Base-by-base conservation (phyloP, 2,113 vertebrate species). In the Crocuta crocuta region DNA sequence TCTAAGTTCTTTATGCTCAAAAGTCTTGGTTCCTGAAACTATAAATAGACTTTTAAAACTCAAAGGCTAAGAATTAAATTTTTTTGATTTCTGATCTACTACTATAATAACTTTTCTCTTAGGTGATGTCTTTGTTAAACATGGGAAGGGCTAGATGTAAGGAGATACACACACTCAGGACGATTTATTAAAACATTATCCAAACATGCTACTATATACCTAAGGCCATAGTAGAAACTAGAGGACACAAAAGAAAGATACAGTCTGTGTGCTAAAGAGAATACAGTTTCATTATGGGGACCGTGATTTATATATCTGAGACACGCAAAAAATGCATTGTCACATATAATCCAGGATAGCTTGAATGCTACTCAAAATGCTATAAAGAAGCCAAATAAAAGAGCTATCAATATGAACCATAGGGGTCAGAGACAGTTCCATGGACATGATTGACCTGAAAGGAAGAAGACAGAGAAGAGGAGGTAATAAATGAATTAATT, bases 401-500 rank as follows among this genome's bases (percentile, higher is more conserved):
- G 13, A 48, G 31, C 55, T 93, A 96, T 89, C 50, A 86, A n/a
- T 74, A 93, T 91, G 82, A 97, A 80, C n/a, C 71, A 86, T 1
- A 78, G 61, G 5, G 45, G 28, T 97, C 71, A 96, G 61, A 93
- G 33, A 76, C 15, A 87, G 45, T 90, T 93, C 43, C 63, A 80
- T 76, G 73, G 48, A 91, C 84, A 93, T 81, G 71, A 97, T 1
- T 92, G 71, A 87, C 35, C 31, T 66, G 58, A 94, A 93, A 94
- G 43, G 31, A 94, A 86, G 35, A 71, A 82, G 33, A 15, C 35
- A 94, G 63, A 78, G 26, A 70, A 68, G 26, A 78, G 39, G 50
- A 93, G 23, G 33, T 81, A 85, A 89, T 91, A 93, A 91, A 89
- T 94, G 78, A 63, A 73, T 35, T 85, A 84, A 91, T 95, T 96